phyloP scores from a whole-genome alignment of 2,888 invertebrate genomes.

The Loripinus fragilis region DNA sequence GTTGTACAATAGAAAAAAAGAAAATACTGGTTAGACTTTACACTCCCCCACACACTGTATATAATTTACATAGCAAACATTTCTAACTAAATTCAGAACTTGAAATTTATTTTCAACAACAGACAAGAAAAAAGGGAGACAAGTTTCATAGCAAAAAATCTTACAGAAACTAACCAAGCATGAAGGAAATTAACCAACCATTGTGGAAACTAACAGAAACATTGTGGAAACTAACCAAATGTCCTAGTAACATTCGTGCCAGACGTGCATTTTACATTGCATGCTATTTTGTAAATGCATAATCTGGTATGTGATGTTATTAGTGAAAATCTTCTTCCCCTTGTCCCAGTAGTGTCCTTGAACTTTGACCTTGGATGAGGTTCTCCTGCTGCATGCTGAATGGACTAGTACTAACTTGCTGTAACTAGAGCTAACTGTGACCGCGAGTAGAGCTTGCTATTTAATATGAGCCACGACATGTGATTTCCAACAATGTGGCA shows the following conservation, averaged over 20 bases:
- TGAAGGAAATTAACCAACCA: too few species aligned
- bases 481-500: too few species aligned
- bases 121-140: too few species aligned
- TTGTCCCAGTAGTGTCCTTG: slow-evolving; percentile 45
- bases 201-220: not conserved
- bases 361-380: slow-evolving; percentile 27
- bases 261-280: slow-evolving; percentile 97
- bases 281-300: slow-evolving; percentile 97
- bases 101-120: too few species aligned
- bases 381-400: not conserved
- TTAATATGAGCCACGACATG: too few species aligned
- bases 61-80: too few species aligned
- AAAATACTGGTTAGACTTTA: too few species aligned
- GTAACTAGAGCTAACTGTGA: slow-evolving; percentile 10
- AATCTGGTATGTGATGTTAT: slow-evolving; percentile 90
- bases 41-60: too few species aligned
- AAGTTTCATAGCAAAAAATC: too few species aligned
- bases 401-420: slow-evolving; percentile 5
- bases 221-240: slow-evolving; percentile 16
- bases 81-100: too few species aligned
- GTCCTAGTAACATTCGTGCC: slow-evolving; percentile 88
- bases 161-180: too few species aligned
- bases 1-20: too few species aligned
- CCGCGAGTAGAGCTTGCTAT: not conserved
- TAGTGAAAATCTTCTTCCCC: slow-evolving; percentile 38